A percentile compares a stretch with the other conserved stretches of the same genome.
Conservation (phyloP, 2,888 invertebrate species). For the Drosophila birchii region DNA sequence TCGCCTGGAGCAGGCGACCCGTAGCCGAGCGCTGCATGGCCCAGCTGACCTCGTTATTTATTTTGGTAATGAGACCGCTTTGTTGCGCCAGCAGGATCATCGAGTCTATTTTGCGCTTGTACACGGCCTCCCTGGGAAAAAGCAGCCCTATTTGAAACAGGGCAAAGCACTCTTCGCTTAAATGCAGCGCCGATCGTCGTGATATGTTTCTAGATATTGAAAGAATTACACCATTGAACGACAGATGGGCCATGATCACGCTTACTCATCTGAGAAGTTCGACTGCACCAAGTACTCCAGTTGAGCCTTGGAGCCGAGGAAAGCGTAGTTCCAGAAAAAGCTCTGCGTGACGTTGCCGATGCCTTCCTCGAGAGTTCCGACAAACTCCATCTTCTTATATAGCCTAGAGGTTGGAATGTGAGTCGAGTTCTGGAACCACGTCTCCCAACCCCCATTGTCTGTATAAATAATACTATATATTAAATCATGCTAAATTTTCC, state of each 20-base stretch:
- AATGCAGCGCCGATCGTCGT: slow-evolving; percentile 89
- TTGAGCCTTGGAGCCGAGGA: slow-evolving; percentile 90
- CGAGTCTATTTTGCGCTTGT: slow-evolving; percentile 87
- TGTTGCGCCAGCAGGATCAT: slow-evolving; percentile 88
- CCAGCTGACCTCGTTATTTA: slow-evolving; percentile 90
- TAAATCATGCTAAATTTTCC: background rate
- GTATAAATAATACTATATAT: no score
- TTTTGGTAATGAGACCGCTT: slow-evolving; percentile 89
- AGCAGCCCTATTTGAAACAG: slow-evolving; percentile 89
- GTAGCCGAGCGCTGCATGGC: slow-evolving; percentile 88
- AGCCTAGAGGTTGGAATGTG: slow-evolving; percentile 88
- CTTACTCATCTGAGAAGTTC: slow-evolving; percentile 88
- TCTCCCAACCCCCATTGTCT: slow-evolving; percentile 92
- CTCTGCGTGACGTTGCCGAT: slow-evolving; percentile 90
- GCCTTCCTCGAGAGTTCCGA: slow-evolving; percentile 88
- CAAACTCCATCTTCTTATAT: slow-evolving; percentile 88
- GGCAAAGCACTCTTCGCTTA: slow-evolving; percentile 90
- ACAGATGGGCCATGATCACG: background rate
- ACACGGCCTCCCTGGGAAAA: slow-evolving; percentile 88
- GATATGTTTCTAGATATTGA: slow-evolving; percentile 80
- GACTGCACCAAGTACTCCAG: slow-evolving; percentile 90
- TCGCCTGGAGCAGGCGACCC: slow-evolving; percentile 88
- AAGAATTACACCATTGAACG: background rate
- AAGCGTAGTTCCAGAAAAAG: slow-evolving; percentile 92
- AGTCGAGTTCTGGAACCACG: slow-evolving; percentile 89